Percentiles rank a stretch among this genome's conserved stretches.
Conservation (phyloP, 2,797 vertebrate species). For the Sebastes melanostomus region DNA sequence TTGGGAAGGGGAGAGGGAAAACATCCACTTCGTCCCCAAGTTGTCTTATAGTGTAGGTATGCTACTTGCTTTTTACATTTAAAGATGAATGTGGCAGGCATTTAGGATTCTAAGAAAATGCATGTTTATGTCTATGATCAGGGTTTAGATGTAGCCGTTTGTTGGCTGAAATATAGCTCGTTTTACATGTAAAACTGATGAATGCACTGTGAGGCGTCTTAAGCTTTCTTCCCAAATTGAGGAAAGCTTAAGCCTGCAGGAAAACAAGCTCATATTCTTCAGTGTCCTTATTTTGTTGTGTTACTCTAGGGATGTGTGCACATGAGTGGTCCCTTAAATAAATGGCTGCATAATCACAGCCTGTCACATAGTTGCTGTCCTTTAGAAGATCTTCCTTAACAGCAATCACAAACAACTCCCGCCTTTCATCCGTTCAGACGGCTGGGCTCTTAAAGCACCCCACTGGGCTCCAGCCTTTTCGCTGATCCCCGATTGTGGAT, state of each 20-base stretch:
- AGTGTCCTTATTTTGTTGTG: constrained; percentile 8
- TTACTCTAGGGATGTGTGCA: constrained; percentile 17
- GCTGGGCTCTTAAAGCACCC: constrained; percentile 62
- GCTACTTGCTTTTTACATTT: too few relatives aligned
- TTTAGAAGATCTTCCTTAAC: constrained; percentile 52
- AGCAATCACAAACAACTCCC: constrained; percentile 61
- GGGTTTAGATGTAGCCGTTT: not conserved
- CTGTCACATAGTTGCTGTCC: constrained; percentile 52
- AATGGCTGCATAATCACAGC: constrained; percentile 56
- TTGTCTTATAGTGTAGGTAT: not conserved
- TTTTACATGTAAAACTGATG: not conserved
- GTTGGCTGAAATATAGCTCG: not conserved
- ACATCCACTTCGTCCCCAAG: not conserved
- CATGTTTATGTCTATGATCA: not conserved
- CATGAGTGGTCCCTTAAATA: constrained; percentile 30
- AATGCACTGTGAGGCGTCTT: not conserved
- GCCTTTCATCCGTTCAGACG: constrained; percentile 62
- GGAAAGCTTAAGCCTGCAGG: constrained; percentile 7
- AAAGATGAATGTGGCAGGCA: not conserved
- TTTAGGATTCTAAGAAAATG: not conserved
- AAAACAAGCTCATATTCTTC: constrained; percentile 23
- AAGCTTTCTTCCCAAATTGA: not conserved
- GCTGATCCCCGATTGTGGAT: constrained; percentile 61
- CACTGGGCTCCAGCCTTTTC: constrained; percentile 55
- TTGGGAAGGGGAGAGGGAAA: not conserved